These are phyloP conservation scores for Eledona agricola DNA, from an alignment of 2,888 invertebrate species.

Conservation along the genomic window DNA sequence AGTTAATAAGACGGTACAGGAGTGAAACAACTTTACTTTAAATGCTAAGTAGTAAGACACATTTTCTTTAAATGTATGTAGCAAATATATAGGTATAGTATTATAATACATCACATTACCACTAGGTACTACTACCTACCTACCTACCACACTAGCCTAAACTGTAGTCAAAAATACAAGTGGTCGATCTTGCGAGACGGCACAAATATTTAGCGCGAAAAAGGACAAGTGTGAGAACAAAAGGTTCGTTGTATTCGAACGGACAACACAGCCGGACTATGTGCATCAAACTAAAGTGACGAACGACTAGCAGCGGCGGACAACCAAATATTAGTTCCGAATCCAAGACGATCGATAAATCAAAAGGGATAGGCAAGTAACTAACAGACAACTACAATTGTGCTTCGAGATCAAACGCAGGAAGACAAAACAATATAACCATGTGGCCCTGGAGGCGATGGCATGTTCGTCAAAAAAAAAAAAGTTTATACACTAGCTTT, in stretches of 20 bases:
- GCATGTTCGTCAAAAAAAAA: conserved; percentile 12
- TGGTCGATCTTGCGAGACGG: conserved; percentile 51
- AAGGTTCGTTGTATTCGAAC: conserved; percentile 29
- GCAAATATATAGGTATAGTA: too few relatives aligned
- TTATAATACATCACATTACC: conserved; percentile 56
- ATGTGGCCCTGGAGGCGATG: conserved; percentile 25
- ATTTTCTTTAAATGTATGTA: conserved; percentile 50
- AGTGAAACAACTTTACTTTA: conserved; percentile 50
- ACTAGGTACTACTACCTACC: conserved; percentile 49
- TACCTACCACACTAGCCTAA: conserved; percentile 48
- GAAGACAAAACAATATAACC: conserved; percentile 58
- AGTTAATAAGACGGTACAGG: conserved; percentile 46
- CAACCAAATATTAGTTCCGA: conserved; percentile 54
- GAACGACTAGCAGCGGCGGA: conserved; percentile 35
- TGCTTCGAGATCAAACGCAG: conserved; percentile 62
- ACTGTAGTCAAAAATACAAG: conserved; percentile 35
- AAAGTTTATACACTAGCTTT: conserved; percentile 9
- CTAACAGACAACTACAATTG: conserved; percentile 49
- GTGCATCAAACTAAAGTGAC: conserved; percentile 17
- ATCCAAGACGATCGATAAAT: conserved; percentile 45
- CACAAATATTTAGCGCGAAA: conserved; percentile 53
- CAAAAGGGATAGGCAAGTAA: conserved; percentile 30
- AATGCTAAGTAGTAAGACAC: conserved; percentile 61
- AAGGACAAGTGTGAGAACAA: conserved; percentile 6
- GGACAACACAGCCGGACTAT: not conserved